Evolutionary conservation across 2,888 invertebrate genomes (phyloP), one percentile per base, ranked within the genome.

Genomic region (Reticulitermes lucifugus): DNA sequence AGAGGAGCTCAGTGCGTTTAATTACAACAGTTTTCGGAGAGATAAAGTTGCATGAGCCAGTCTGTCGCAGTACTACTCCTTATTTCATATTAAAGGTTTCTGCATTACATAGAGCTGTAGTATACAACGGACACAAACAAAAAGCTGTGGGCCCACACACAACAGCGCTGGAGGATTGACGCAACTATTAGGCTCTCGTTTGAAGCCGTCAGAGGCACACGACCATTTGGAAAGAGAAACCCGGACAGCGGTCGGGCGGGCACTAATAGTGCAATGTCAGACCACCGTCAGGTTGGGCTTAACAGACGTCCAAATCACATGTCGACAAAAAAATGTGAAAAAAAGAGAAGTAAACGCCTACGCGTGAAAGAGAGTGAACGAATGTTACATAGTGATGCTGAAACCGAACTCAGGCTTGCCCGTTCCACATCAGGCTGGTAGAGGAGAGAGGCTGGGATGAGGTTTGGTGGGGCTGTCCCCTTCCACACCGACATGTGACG

Each of bases 161-260:
- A 41, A 73, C 41, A 73, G 41, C 41, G 21, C 29, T 21, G 73
- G 21, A 73, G 29, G 70, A 70, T 29, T 70, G 70, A 29, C n/a
- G 35, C 73, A 73, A 73, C 65, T 65, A 65, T 73, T 29, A 41
- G 73, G 35, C 73, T 14, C 41, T 73, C 41, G 73, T 73, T 73
- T 35, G 73, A 70, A 73, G 73, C 73, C 73, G 73, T 73, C 73
- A 73, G 41, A 73, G 73, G 73, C 73, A 73, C 73, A 73, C 70
- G 70, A 70, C 70, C 25, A 70, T 70, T 70, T n/a, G 70, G 70
- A 29, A 29, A 29, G 70, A 55, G 55, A 55, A 18, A 18, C 55
- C 55, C 18, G 29, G 73, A 41, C 41, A 73, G 29, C 70, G 25
- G 70, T 12, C 70, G 25, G 14, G 70, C 70, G 70, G 29, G 5